phyloP scores from a whole-genome alignment of 2,888 invertebrate genomes.

The Drosophila prostipennis region DNA sequence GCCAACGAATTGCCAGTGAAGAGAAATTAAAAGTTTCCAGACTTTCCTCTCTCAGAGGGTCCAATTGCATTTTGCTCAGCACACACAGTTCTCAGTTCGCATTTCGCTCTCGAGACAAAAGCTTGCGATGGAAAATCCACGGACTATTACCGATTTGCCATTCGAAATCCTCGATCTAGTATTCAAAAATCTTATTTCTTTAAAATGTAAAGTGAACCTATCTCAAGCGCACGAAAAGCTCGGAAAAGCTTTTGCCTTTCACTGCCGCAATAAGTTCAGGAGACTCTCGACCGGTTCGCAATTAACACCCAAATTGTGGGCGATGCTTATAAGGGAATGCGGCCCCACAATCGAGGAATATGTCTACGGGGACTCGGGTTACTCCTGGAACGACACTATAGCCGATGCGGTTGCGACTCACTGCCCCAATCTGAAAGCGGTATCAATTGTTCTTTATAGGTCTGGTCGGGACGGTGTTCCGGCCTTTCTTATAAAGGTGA shows the following conservation, averaged over 20 bases:
- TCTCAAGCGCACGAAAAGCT: background rate
- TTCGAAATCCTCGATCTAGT: constrained; percentile 23
- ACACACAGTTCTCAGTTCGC: constrained; percentile 7
- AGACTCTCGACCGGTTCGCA: background rate
- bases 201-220: background rate
- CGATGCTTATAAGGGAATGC: background rate
- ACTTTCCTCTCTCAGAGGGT: background rate
- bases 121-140: constrained; percentile 13
- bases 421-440: constrained; percentile 1
- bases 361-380: background rate
- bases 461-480: too few species aligned
- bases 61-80: background rate
- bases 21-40: background rate
- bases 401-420: background rate
- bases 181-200: background rate
- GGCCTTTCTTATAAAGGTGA: background rate
- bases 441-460: too few species aligned
- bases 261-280: constrained; percentile 2
- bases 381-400: background rate
- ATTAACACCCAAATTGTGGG: background rate
- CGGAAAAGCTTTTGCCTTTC: constrained; percentile 3
- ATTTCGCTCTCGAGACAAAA: background rate
- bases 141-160: constrained; percentile 6
- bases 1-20: background rate
- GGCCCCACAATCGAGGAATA: background rate